Conservation (phyloP, 2,113 vertebrate species). For the Eclectus roratus region DNA sequence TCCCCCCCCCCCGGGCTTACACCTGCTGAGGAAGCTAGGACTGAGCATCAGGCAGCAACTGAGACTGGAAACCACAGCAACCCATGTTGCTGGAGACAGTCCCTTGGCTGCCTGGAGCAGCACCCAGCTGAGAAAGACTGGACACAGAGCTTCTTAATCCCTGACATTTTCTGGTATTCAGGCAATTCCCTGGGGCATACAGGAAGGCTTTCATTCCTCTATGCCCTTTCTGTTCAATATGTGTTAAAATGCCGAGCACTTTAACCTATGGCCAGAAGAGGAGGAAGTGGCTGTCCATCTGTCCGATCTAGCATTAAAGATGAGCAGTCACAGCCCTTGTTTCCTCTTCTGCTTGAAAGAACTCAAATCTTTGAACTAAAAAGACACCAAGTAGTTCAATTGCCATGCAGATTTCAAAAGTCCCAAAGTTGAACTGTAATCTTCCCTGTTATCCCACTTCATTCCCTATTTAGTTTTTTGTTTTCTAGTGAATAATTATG, state of each 20-base stretch:
- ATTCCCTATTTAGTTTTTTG: not conserved
- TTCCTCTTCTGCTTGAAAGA: constrained; percentile 7
- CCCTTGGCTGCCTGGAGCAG: not conserved
- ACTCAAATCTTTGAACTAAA: not conserved
- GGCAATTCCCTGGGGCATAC: not conserved
- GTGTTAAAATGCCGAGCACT: not conserved
- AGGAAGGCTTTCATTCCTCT: constrained; percentile 44
- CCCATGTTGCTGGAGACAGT: fast-evolving
- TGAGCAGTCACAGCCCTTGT: not conserved
- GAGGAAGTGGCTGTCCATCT: constrained; percentile 14
- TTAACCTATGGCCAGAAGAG: constrained; percentile 18
- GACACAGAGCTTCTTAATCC: not conserved
- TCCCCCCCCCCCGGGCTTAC: too few relatives aligned
- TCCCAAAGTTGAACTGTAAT: not conserved
- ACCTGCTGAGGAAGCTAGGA: not conserved
- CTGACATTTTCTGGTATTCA: not conserved
- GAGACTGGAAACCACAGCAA: not conserved
- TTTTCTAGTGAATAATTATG: constrained; percentile 32
- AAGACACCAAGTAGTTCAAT: not conserved
- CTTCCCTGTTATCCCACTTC: not conserved
- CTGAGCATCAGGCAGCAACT: not conserved
- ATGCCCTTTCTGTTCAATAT: not conserved
- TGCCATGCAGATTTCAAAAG: not conserved
- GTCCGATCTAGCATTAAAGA: not conserved
- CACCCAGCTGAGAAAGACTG: not conserved